Evolutionary conservation across 2,113 vertebrate genomes (phyloP), one percentile per base, ranked within the genome.

Genomic region (Podarcis muralis): DNA sequence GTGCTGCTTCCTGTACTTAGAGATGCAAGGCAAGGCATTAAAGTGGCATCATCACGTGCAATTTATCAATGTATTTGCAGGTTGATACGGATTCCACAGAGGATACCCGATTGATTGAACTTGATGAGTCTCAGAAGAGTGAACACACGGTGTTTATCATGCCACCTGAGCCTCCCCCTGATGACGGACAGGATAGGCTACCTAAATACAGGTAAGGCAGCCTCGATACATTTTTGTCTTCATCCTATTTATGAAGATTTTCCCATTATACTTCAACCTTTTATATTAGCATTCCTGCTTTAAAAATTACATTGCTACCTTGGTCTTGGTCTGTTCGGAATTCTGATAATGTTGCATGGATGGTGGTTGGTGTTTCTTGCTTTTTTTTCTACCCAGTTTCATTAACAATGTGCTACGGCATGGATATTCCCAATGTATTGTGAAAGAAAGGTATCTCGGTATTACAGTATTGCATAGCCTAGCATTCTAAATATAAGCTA

Each of bases 81-180:
- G 96, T 97, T 32, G 99, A 99, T 94, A 92, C 97, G 30, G 99
- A 99, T 89, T 97, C 96, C 0, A 85, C 97, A 0, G 99, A 99
- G 95, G 99, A 99, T 83, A 93, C 98, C 0, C 97, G 96, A 59
- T 95, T 99, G 86, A 97, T 99, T 95, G 99, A 99, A 89, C 96
- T 99, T 94, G 99, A 99, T 85, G 99, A 99, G 78, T 99, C 99
- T 37, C 99, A 98, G 91, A 99, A 98, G 93, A 99, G 99, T 84
- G 99, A 99, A 88, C 99, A 99, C 94, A 99, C 99, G 0, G 99
- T 99, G 3, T 99, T 99, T 76, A 97, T 99, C 93, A 99, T 97
- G 98, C 98, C 98, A 12, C 98, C 98, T 8, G 99, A 99, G 27
- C 98, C 98, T 9, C 92, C 95, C 0, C 86, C 97, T 53, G 97